These are phyloP conservation scores for Drosophila ezoana DNA, from an alignment of 2,888 invertebrate genomes.

Conservation along the genomic window DNA sequence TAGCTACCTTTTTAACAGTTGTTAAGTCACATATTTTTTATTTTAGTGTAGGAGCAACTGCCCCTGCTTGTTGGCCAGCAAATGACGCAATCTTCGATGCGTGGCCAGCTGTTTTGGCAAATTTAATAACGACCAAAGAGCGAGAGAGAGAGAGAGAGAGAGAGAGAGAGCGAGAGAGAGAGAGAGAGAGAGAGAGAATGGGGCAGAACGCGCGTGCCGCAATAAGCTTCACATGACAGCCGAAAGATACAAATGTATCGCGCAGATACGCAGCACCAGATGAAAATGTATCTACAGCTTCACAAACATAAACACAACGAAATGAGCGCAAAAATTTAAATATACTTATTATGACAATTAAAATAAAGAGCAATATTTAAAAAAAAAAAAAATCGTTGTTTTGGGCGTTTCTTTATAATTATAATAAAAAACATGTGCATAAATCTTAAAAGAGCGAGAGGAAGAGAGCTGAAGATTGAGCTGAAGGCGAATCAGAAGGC, in stretches of 20 bases:
- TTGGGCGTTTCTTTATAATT: constrained; percentile 59
- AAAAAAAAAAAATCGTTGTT: constrained; percentile 1
- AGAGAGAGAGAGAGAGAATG: neutral
- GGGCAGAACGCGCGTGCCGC: constrained; percentile 21
- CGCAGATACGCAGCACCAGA: constrained; percentile 8
- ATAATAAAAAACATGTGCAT: constrained; percentile 54
- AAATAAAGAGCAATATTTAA: neutral
- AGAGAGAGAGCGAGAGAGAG: neutral
- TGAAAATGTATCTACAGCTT: constrained; percentile 7
- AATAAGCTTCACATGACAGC: constrained; percentile 36
- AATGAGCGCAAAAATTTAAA: constrained; percentile 8
- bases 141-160: neutral
- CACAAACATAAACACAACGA: constrained; percentile 30
- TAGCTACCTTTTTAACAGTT: constrained; percentile 8
- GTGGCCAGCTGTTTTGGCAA: constrained; percentile 39
- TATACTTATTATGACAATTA: neutral
- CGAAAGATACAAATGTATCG: constrained; percentile 49
- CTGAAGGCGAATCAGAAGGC: neutral
- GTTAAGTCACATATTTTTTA: neutral
- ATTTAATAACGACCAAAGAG: neutral
- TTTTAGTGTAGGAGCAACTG: neutral
- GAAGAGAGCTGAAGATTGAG: constrained; percentile 1
- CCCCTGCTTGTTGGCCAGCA: constrained; percentile 17
- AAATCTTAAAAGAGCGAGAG: constrained; percentile 35
- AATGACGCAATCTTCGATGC: constrained; percentile 54